A percentile compares a stretch with the other conserved stretches of the same genome.
phyloP scores from a whole-genome alignment of 2,797 vertebrate genomes.

The Megaceryle alcyon region DNA sequence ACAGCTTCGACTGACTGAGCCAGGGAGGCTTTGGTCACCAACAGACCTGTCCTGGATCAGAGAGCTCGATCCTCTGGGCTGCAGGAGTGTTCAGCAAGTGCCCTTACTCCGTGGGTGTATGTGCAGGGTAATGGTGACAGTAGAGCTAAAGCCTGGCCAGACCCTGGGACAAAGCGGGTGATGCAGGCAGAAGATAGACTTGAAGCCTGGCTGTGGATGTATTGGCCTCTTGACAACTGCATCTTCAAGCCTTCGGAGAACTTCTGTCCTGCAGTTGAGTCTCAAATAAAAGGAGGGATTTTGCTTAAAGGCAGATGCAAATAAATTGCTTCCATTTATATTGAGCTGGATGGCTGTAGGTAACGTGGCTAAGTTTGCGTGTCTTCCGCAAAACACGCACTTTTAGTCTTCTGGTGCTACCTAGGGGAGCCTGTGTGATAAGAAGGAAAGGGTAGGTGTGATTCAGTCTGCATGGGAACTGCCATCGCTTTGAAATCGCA shows the following conservation, averaged over 20 bases:
- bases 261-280: neutral
- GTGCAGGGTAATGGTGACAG: neutral
- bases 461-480: neutral
- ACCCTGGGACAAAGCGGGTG: neutral
- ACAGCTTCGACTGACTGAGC: neutral
- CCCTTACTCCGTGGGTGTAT: neutral
- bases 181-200: neutral
- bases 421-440: neutral
- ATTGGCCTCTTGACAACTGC: neutral
- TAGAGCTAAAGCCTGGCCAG: neutral
- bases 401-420: neutral
- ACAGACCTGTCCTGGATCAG: rapidly evolving
- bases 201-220: rapidly evolving
- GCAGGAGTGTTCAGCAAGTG: too few species aligned
- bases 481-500: rapidly evolving
- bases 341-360: neutral
- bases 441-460: neutral
- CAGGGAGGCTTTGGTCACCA: neutral
- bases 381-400: neutral
- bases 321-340: neutral
- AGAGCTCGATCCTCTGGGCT: neutral
- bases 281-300: neutral
- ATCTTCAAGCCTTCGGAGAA: neutral
- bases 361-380: neutral
- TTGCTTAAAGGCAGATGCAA: neutral